Base-by-base conservation (phyloP, 2,797 vertebrate species). In the Pyrocephalus nanus region DNA sequence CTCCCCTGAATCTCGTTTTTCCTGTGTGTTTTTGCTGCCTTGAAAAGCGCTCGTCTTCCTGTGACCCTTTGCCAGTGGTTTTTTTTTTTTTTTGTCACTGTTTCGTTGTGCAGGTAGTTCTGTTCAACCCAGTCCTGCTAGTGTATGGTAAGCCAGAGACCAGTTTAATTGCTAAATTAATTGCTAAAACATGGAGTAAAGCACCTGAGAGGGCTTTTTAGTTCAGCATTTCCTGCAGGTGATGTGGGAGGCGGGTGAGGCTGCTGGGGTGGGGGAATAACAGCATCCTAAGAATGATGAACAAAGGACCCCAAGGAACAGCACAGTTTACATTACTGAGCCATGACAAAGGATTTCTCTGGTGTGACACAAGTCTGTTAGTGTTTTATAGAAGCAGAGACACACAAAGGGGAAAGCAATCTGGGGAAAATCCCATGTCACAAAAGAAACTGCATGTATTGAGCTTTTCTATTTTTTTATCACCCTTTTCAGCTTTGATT, bases 31-130 rank as follows among this genome's bases (percentile, higher is more conserved):
- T 75, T 45, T 26, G 55, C 29, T 78, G 25, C 62, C 15, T 32
- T n/a, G 27, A 51, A 51, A 78, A 61, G 7, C 11, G 30, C 19
- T 73, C 0, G 9, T 75, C 27, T 60, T 86, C 38, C 23, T 0
- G 0, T 4, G 5, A 3, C 12, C 13, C 19, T 55, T 30, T 65
- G 20, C 43, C 32, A 10, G 21, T 15, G 40, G 0, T 48, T 48
- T 50, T 27, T 50, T 1, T 48, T 48, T 50, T 27, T 50, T 27
- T 55, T 40, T 55, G 36, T 38, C 25, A 6, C 15, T 11, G 2
- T 77, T 91, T 64, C 47, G 27, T 27, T 51, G 29, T n/a, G 36
- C 11, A 38, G 22, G 54, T 20, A 5, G 29, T 26, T 76, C 38
- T 70, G 21, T 22, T 69, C 2, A 0, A 0, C 32, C 29, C 32